These are phyloP conservation scores for Musca domestica DNA, from an alignment of 1,140 invertebrate species.

Conservation along the genomic window DNA sequence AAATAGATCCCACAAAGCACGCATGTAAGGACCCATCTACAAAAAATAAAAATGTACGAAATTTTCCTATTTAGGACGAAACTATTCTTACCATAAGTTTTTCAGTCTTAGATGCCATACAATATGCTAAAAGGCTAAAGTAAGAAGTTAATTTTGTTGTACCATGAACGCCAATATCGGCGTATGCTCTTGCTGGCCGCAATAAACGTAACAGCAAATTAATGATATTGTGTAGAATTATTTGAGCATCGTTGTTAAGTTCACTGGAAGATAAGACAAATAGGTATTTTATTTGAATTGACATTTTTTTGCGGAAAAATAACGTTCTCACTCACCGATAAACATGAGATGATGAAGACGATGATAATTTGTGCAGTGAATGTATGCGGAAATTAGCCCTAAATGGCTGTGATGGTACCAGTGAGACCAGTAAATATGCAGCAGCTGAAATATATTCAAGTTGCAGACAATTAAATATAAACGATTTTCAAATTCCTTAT, in stretches of 20 bases:
- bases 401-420: conserved; percentile 86
- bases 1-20: conserved; percentile 89
- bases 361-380: conserved; percentile 48
- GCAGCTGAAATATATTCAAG: conserved; percentile 63
- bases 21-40: conserved; percentile 83
- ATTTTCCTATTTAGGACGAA: conserved; percentile 23
- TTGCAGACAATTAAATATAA: neutral
- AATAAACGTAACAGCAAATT: conserved; percentile 74
- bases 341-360: conserved; percentile 42
- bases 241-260: conserved; percentile 69
- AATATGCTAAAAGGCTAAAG: conserved; percentile 87
- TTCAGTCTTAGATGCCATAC: conserved; percentile 83
- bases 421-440: conserved; percentile 79
- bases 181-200: conserved; percentile 79
- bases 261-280: conserved; percentile 48
- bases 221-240: conserved; percentile 82
- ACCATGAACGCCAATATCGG: conserved; percentile 79
- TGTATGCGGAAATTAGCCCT: conserved; percentile 74
- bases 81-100: conserved; percentile 92
- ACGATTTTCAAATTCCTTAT: neutral
- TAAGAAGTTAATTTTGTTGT: conserved; percentile 89
- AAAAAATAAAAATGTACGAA: too few species aligned
- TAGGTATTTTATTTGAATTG: neutral
- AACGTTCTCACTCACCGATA: conserved; percentile 39
- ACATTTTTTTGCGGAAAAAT: too few species aligned